Conservation (phyloP, 2,113 vertebrate genomes). For the Elgaria multicarinata region DNA sequence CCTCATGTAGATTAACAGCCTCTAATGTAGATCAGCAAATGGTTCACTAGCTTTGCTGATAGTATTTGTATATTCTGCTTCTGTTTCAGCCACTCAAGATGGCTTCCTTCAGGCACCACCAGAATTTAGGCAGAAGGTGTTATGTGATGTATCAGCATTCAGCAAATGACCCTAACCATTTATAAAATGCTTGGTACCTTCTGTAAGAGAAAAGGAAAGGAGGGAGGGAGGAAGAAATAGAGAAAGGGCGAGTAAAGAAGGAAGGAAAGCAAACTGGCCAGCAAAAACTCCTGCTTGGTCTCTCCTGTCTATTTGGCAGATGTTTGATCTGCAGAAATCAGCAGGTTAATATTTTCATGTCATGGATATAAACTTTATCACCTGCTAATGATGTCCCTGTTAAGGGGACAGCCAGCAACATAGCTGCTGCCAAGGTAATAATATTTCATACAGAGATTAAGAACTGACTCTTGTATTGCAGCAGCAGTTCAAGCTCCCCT, state of each 20-base stretch:
- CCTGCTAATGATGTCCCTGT: background rate
- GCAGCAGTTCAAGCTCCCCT: background rate
- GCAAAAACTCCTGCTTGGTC: background rate
- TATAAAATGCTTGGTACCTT: background rate
- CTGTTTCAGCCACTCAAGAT: too few species aligned
- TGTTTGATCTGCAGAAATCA: background rate
- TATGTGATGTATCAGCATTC: too few species aligned
- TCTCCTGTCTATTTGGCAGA: background rate
- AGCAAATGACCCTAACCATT: too few species aligned
- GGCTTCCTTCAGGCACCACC: too few species aligned
- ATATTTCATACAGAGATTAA: background rate
- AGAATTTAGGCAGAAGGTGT: too few species aligned
- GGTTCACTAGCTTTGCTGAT: too few species aligned
- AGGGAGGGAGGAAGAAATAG: background rate
- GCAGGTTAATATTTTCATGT: background rate
- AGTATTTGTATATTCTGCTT: too few species aligned
- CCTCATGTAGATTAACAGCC: too few species aligned
- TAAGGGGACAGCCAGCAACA: background rate
- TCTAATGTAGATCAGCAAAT: too few species aligned
- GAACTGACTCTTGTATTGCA: too few species aligned
- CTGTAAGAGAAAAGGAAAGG: background rate
- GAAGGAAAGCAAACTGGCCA: background rate
- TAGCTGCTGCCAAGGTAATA: background rate
- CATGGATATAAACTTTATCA: background rate
- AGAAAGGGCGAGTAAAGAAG: too few species aligned